Conservation (phyloP, 1,140 invertebrate species). For the Bombus confusus region DNA sequence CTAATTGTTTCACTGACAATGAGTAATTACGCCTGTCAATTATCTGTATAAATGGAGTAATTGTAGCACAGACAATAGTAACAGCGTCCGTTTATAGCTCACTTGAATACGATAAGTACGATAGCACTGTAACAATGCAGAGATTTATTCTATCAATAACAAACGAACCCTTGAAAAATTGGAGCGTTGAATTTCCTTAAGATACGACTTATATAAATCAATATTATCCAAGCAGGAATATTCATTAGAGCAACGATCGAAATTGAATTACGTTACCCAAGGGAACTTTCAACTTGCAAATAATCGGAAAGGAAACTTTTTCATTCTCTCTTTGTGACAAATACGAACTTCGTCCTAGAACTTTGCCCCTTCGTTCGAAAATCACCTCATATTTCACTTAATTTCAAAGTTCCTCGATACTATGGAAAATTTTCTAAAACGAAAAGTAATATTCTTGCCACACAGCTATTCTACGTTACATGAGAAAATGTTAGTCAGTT, state of each 20-base stretch:
- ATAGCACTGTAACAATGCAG: not conserved
- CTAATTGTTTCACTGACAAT: not conserved
- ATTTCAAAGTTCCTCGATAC: not conserved
- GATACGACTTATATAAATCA: not conserved
- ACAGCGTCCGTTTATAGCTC: not conserved
- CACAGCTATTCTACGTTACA: too few species aligned
- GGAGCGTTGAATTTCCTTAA: not conserved
- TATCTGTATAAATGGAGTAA: not conserved
- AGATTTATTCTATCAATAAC: not conserved
- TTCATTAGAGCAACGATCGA: not conserved
- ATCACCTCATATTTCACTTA: not conserved
- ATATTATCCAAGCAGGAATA: not conserved
- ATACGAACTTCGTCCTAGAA: not conserved
- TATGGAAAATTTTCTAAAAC: not conserved
- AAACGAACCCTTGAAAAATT: not conserved
- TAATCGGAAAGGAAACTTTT: not conserved
- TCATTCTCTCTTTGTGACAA: not conserved
- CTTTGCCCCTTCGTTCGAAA: not conserved
- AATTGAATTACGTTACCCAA: not conserved
- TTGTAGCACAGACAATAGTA: not conserved
- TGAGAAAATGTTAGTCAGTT: too few species aligned
- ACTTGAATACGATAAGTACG: not conserved
- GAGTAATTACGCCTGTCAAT: not conserved
- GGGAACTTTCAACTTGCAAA: not conserved
- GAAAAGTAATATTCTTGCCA: not conserved